phyloP scores from a whole-genome alignment of 2,888 invertebrate genomes.

The Cerastoderma edule region DNA sequence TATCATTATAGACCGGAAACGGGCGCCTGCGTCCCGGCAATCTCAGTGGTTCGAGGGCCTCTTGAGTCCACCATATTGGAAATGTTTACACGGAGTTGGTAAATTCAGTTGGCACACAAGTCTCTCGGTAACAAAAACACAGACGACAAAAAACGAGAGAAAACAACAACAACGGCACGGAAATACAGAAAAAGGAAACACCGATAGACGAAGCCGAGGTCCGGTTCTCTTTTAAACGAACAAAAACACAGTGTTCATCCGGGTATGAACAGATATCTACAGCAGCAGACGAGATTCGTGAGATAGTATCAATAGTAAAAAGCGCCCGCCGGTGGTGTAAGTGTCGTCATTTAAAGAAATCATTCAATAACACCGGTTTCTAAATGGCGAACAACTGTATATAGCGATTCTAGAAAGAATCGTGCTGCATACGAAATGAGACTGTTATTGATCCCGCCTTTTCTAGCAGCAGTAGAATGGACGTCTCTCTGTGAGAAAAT shows the following conservation, averaged over 20 bases:
- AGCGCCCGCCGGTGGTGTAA: too few relatives aligned
- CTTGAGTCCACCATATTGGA: constrained; percentile 11
- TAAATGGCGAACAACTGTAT: constrained; percentile 15
- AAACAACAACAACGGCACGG: too few relatives aligned
- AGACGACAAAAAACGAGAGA: neutral
- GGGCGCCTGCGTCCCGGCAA: neutral
- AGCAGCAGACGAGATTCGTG: too few relatives aligned
- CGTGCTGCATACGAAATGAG: constrained; percentile 25
- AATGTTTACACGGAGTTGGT: neutral
- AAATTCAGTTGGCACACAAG: constrained; percentile 10
- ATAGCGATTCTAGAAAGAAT: constrained; percentile 7
- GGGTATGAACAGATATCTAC: too few relatives aligned
- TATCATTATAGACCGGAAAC: constrained; percentile 7
- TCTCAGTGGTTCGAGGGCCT: neutral
- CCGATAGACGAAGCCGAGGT: too few relatives aligned
- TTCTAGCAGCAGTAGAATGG: constrained; percentile 18
- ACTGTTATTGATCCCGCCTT: neutral
- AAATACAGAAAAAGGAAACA: too few relatives aligned
- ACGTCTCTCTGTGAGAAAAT: too few relatives aligned
- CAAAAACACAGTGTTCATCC: too few relatives aligned
- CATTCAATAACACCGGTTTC: neutral
- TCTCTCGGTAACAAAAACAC: constrained; percentile 8
- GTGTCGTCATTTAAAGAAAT: too few relatives aligned
- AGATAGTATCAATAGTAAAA: too few relatives aligned
- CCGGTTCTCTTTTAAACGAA: too few relatives aligned